Base-by-base conservation (phyloP, 2,113 vertebrate species). In the Ellobius talpinus region DNA sequence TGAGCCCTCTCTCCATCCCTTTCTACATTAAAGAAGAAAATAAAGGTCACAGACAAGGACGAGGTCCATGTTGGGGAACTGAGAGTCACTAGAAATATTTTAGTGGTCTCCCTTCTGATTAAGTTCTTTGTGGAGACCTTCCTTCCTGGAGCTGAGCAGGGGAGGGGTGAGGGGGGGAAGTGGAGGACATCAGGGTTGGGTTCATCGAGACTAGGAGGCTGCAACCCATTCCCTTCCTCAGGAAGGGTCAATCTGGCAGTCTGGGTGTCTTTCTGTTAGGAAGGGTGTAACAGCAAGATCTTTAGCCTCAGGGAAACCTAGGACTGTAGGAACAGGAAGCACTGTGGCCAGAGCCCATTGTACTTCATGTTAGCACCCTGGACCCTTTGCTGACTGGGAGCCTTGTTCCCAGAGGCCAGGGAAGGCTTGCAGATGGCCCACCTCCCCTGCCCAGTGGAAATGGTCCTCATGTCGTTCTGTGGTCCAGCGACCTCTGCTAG, bases 401-500 rank as follows among this genome's bases (percentile, higher is more conserved):
- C 5, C 63, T 13, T 16, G 24, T 61, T 26, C 58, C 61, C 76
- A 31, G 58, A 19, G 81, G 21, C 45, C 90, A 17, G 68, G 10
- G 24, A 33, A 26, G 12, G 42, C 31, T 91, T 16, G 58, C 19
- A 13, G 0, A 4, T 1, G 74, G 21, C 74, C 39, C 17, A 23
- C n/a, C 36, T 61, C 78, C 0, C 50, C 16, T 31, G 39, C 58
- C 47, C 11, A 1, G 63, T n/a, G 39, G 63, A 45, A 33, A 23
- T 11, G 52, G 33, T n/a, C 72, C 17, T 26, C 1, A 0, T 5
- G 55, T 29, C 16, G 3, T 19, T 58, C 21, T 61, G 36, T 21
- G 33, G 6, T 31, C 58, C 9, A 19, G 6, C 52, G 66, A 82
- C 89, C 16, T 11, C 36, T 45, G n/a, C 5, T 29, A 16, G 68